Percentiles rank a stretch among this genome's conserved stretches.
Evolutionary conservation across 2,888 invertebrate species (phyloP).

Genomic region (Drosophila histrio): DNA sequence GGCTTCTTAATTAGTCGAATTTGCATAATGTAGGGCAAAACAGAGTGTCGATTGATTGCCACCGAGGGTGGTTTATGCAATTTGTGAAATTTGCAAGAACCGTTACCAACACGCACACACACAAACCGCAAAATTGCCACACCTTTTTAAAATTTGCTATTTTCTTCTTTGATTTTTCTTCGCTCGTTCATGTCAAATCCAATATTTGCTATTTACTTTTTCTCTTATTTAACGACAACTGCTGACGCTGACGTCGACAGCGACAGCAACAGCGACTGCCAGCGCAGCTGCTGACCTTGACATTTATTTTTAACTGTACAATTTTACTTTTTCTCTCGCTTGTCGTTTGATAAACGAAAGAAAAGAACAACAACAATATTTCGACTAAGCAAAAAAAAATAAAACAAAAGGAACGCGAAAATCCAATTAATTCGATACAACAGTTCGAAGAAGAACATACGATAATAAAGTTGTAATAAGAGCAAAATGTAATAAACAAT

Average conservation of each 20-base stretch:
- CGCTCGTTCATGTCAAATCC: conserved; percentile 14
- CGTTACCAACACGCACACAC: background rate
- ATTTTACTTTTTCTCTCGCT: conserved; percentile 62
- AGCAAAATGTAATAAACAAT: conserved; percentile 24
- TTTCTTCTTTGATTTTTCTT: conserved; percentile 1
- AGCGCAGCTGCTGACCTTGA: conserved; percentile 75
- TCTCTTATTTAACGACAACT: conserved; percentile 17
- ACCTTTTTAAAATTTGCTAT: conserved; percentile 31
- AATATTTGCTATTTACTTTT: conserved; percentile 26
- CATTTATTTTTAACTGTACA: conserved; percentile 81
- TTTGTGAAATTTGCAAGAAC: too few species aligned
- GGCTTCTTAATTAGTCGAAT: conserved; percentile 35
- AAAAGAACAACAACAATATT: conserved; percentile 23
- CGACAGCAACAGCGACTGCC: conserved; percentile 1
- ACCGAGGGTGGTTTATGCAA: conserved; percentile 26
- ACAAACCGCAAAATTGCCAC: conserved; percentile 42
- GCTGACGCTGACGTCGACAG: conserved; percentile 19
- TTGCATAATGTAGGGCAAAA: conserved; percentile 37
- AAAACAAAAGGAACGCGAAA: conserved; percentile 1
- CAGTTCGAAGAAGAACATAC: background rate
- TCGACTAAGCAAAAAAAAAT: conserved; percentile 16
- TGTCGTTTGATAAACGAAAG: conserved; percentile 25
- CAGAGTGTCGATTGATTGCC: conserved; percentile 1
- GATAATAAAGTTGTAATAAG: conserved; percentile 2
- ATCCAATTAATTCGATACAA: conserved; percentile 23